Conservation (phyloP, 2,797 vertebrate species). For the Urophycis tenuis region DNA sequence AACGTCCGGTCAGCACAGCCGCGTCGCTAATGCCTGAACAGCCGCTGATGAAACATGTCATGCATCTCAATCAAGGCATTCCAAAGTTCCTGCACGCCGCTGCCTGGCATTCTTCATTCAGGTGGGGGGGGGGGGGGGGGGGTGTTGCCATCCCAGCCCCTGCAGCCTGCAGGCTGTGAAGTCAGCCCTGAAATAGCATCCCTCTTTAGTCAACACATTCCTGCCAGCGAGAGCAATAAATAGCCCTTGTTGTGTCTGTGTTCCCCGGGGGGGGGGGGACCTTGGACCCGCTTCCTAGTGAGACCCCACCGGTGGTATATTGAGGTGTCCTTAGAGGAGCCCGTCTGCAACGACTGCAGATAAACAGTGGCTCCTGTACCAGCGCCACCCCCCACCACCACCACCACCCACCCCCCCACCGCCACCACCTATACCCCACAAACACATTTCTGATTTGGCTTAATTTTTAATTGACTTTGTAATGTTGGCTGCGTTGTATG, state of each 20-base stretch:
- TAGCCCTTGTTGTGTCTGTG: constrained; percentile 45
- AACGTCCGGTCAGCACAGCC: not conserved
- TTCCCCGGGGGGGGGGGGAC: constrained; percentile 28
- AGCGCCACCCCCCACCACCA: constrained; percentile 56
- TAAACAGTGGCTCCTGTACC: constrained; percentile 47
- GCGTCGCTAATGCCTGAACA: not conserved
- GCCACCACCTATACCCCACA: constrained; percentile 47
- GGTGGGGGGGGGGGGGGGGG: constrained; percentile 23
- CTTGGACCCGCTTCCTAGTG: constrained; percentile 34
- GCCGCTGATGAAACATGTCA: not conserved
- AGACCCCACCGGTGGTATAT: constrained; percentile 40
- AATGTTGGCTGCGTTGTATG: constrained; percentile 49
- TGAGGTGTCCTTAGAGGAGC: constrained; percentile 41
- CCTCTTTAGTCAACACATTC: constrained; percentile 36
- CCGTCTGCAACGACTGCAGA: constrained; percentile 44
- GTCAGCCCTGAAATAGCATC: constrained; percentile 41
- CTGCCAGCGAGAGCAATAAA: constrained; percentile 37
- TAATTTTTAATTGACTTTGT: not conserved
- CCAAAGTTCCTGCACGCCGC: not conserved
- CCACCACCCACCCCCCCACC: constrained; percentile 51
- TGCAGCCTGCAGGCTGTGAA: constrained; percentile 18
- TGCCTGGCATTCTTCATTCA: not conserved
- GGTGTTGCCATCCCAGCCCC: constrained; percentile 21
- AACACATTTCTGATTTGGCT: constrained; percentile 13
- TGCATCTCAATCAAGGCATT: not conserved